These are phyloP conservation scores for Lepidocyrtoides sp. DNA, from an alignment of 2,888 invertebrate species.

Conservation along the genomic window DNA sequence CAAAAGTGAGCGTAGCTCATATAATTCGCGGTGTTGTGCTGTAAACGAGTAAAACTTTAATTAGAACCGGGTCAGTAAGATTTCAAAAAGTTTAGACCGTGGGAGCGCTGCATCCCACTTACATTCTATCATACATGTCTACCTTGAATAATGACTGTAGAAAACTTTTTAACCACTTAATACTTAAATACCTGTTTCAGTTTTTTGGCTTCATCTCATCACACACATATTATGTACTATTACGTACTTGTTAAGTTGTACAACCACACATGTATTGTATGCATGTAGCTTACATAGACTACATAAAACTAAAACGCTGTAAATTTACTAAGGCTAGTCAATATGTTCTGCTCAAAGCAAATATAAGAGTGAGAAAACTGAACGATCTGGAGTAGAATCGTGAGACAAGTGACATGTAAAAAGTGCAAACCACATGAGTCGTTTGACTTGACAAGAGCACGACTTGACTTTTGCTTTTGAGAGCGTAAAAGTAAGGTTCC, in stretches of 20 bases:
- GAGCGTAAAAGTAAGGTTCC: too few species aligned
- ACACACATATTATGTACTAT: not conserved
- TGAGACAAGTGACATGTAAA: conserved; percentile 1
- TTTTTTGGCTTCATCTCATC: conserved; percentile 25
- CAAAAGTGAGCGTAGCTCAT: too few species aligned
- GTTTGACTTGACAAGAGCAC: not conserved
- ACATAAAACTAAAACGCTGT: too few species aligned
- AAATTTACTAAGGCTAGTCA: too few species aligned
- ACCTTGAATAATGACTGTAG: not conserved
- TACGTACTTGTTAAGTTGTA: too few species aligned
- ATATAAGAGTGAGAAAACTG: too few species aligned
- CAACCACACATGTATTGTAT: not conserved
- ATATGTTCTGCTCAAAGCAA: too few species aligned
- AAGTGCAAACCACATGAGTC: not conserved
- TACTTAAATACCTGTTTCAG: conserved; percentile 53
- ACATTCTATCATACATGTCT: not conserved
- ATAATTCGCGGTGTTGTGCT: too few species aligned
- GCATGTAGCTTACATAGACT: not conserved
- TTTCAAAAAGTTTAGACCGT: conserved; percentile 61
- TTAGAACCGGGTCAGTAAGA: conserved; percentile 68
- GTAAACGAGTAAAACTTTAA: conserved; percentile 5
- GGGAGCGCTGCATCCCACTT: conserved; percentile 65
- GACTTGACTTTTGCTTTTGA: not conserved
- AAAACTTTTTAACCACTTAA: not conserved
- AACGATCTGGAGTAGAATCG: not conserved